phyloP scores from a whole-genome alignment of 2,888 invertebrate species.

The Blastobasis adustella region DNA sequence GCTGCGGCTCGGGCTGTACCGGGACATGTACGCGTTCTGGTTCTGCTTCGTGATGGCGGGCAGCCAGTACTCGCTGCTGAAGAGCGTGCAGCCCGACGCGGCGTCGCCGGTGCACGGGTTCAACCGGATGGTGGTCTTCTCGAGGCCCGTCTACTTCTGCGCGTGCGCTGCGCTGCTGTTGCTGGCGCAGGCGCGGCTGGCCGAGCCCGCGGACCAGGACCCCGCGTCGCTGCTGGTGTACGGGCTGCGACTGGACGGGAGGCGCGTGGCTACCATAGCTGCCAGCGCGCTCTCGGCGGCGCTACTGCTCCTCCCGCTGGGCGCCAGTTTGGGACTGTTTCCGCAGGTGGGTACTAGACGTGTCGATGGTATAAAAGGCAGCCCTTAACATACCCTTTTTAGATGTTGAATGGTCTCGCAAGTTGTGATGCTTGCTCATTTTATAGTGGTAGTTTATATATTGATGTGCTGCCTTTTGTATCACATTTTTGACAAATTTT shows the following conservation, averaged over 20 bases:
- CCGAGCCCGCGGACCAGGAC: constrained; percentile 9
- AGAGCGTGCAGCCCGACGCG: constrained; percentile 99
- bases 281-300: constrained; percentile 87
- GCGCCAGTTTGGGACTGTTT: constrained; percentile 96
- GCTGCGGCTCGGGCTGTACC: constrained; percentile 89
- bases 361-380: no score
- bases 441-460: no score
- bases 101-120: constrained; percentile 99
- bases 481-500: no score
- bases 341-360: constrained; percentile 76
- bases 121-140: constrained; percentile 95
- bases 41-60: constrained; percentile 99
- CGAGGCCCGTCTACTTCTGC: constrained; percentile 95
- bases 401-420: no score
- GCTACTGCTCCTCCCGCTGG: constrained; percentile 91
- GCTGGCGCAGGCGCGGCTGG: no score
- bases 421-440: no score
- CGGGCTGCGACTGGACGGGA: constrained; percentile 61
- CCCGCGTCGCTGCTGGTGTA: constrained; percentile 55
- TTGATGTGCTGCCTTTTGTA: no score
- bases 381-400: no score
- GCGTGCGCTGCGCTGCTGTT: constrained; percentile 74
- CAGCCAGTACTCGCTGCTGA: constrained; percentile 96
- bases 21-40: constrained; percentile 93
- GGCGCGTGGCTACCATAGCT: constrained; percentile 62